Base-by-base conservation (phyloP, 2,797 vertebrate genomes). In the Phrynocephalus guinanensis region DNA sequence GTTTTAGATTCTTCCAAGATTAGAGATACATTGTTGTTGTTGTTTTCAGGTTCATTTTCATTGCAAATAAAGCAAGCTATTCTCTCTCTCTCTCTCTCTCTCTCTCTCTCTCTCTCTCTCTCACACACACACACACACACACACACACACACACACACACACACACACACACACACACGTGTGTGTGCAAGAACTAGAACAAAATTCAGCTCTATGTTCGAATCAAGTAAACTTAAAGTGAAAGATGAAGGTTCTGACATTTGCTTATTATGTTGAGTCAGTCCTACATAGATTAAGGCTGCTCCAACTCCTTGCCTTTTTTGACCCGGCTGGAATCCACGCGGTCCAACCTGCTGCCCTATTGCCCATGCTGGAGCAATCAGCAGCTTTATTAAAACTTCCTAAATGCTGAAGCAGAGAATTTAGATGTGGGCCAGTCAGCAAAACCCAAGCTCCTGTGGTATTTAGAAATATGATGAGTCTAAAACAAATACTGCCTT, bases 301-400 rank as follows among this genome's bases (percentile, higher is more conserved):
- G 52, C 82, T 66, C 38, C 24, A 44, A 82, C 20, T 71, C 78
- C 52, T 52, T n/a, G 81, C 52, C 30, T 90, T 33, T 33, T 71
- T 48, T 33, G 56, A 75, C 50, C 52, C 63, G 0, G n/a, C 84
- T 86, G 84, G 38, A 15, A 0, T 0, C 3, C 1, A 44, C 50
- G 30, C 52, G 15, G 2, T 11, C 33, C 9, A 70, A 60, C n/a
- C 26, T 0, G 6, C 70, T 82, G 79, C 79, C 86, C 87, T 87
- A 70, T 78, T 80, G 90, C 79, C 91, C 88, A 79, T 0, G 1
- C 18, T 30, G 44, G 67, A 30, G 83, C 82, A 90, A 90, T 33
- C 82, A 85, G 75, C 63, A 85, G 86, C 20, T 82, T 90, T 68
- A 89, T 86, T 89, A 92, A 91, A 88, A 28, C 76, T 90, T 44